These are phyloP conservation scores for Coregonus sp. DNA, from an alignment of 2,797 vertebrate genomes.

Conservation along the genomic window DNA sequence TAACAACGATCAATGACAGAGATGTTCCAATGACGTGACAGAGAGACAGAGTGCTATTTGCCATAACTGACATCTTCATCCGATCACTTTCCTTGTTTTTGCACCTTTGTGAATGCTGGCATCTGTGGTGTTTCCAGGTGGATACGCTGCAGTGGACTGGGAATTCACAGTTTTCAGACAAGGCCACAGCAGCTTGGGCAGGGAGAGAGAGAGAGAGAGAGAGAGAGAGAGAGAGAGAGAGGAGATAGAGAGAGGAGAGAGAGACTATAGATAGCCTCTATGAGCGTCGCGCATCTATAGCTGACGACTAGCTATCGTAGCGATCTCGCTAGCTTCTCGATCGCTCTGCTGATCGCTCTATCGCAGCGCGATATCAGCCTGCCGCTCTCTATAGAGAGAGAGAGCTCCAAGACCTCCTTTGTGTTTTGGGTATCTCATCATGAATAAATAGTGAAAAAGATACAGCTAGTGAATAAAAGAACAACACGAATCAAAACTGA, in stretches of 20 bases:
- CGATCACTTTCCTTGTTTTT: constrained; percentile 57
- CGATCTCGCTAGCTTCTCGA: too few species aligned
- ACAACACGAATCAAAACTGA: neutral
- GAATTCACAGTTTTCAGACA: constrained; percentile 76
- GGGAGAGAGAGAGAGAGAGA: constrained; percentile 41
- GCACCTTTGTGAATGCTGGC: constrained; percentile 66
- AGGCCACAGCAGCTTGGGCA: constrained; percentile 72
- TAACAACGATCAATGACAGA: constrained; percentile 69
- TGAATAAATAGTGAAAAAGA: neutral
- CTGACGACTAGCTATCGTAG: too few species aligned
- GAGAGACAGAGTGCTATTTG: constrained; percentile 69
- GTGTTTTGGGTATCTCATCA: neutral
- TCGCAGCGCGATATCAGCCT: too few species aligned
- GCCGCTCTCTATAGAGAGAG: too few species aligned
- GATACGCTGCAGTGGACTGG: constrained; percentile 75
- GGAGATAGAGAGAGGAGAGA: too few species aligned
- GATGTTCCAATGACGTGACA: constrained; percentile 73
- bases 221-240: constrained; percentile 3
- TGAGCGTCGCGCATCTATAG: too few species aligned
- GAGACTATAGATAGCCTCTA: too few species aligned
- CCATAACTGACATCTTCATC: constrained; percentile 81
- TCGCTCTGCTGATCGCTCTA: too few species aligned
- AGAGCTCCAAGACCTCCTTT: neutral
- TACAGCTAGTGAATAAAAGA: neutral
- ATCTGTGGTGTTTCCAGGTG: constrained; percentile 80